Evolutionary conservation across 37 sponge, comb jelly and placozoan species (phyloP), one percentile per base, ranked within the genome.

Genomic region (Eunapius fragilis): DNA sequence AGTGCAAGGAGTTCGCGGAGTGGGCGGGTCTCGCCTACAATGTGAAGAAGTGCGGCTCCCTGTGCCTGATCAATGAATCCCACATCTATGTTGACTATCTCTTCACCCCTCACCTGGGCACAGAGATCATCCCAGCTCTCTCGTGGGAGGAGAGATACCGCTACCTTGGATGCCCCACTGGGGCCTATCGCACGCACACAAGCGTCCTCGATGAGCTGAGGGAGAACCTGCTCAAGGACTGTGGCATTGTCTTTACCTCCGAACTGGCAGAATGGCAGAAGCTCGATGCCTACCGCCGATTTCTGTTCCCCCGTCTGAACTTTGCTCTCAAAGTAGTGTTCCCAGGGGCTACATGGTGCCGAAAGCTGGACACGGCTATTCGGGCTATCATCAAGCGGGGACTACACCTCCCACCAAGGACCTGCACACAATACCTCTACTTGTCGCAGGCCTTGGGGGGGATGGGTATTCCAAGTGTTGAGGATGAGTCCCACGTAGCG

Each of bases 181-280:
- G 58, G 17, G 58, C 58, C 22, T 58, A 58, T 17, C 7, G 58
- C 1, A 58, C 58, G 17, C 58, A 4, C 14, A 11, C 58, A 0
- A 58, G 17, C 14, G 58, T 58, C 26, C 31, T 69, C 0, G 37
- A 34, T 23, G 72, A 35, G 0, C 35, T 78, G n/a, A 58, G 27
- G 10, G 78, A 82, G 1, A 19, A 47, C n/a, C 9, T 78, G n/a
- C 11, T 76, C 14, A 0, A 4, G 0, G 78, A 31, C 7, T 31
- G 34, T 23, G 67, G 26, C 3, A 78, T 11, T 14, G 76, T 88
- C n/a, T n/a, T 27, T 3, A 14, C 41, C 49, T 72, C 73, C 38
- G 28, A 17, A 0, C 71, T 90, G 14, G 37, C 86, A 14, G 82
- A 85, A n/a, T 90, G 90, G 90, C 90, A 85, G 71, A 90, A 90